Conservation (phyloP, 2,797 vertebrate species). For the Orestias chungarensis region DNA sequence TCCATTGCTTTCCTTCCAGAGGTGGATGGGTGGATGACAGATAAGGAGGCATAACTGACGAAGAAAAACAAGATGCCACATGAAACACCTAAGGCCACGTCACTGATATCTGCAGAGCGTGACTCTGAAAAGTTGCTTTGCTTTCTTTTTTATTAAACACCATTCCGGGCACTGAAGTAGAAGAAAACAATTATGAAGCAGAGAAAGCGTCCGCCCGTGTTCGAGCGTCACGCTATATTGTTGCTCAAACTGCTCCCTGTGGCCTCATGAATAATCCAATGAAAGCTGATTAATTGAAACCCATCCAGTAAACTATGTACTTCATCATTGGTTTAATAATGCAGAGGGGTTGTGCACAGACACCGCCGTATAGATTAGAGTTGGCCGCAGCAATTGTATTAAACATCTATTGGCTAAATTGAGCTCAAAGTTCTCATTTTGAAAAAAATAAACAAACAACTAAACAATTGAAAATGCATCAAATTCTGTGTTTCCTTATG, state of each 20-base stretch:
- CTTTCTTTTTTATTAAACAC: constrained; percentile 20
- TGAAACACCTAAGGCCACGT: constrained; percentile 19
- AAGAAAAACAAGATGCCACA: constrained; percentile 13
- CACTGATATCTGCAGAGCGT: not conserved
- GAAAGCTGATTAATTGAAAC: constrained; percentile 36
- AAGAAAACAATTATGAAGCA: constrained; percentile 36
- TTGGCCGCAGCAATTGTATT: constrained; percentile 16
- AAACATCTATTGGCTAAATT: not conserved
- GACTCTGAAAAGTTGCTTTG: not conserved
- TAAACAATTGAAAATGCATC: not conserved
- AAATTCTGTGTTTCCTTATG: constrained; percentile 11
- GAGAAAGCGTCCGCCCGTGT: constrained; percentile 1
- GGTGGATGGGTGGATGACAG: constrained; percentile 20
- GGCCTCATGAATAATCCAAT: constrained; percentile 55
- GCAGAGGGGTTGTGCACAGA: constrained; percentile 24
- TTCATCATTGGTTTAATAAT: constrained; percentile 47
- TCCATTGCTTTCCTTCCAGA: constrained; percentile 44
- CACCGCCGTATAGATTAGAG: constrained; percentile 31
- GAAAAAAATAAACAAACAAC: constrained; percentile 20
- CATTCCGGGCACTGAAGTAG: not conserved
- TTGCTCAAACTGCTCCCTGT: constrained; percentile 26
- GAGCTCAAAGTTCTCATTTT: not conserved
- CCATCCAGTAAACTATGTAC: constrained; percentile 25
- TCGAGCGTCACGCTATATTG: constrained; percentile 7
- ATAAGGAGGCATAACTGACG: constrained; percentile 6